Conservation (phyloP, 2,888 invertebrate species). For the Himalopsyche kuldschensis region DNA sequence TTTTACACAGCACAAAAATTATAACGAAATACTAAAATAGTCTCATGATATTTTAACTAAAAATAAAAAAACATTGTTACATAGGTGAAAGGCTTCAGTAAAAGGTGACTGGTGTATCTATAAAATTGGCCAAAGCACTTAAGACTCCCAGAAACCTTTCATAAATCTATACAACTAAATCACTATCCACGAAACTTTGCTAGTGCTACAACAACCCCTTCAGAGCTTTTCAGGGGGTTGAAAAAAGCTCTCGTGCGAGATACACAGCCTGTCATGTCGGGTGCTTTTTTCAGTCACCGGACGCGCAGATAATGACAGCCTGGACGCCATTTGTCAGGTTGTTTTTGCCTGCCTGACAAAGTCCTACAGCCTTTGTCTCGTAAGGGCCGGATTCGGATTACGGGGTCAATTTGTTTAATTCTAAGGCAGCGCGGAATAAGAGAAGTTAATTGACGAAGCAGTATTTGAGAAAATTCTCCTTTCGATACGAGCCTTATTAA, state of each 20-base stretch:
- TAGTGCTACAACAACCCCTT: background rate
- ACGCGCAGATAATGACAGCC: background rate
- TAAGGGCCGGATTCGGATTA: background rate
- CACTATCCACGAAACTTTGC: too few species aligned
- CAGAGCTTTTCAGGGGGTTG: background rate
- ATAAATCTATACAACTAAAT: too few species aligned
- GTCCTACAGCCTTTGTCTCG: background rate
- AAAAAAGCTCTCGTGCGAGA: background rate
- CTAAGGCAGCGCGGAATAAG: background rate
- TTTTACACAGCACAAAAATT: too few species aligned
- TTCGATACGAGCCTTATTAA: background rate
- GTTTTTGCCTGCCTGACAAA: background rate
- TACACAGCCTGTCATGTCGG: background rate
- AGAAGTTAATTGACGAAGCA: background rate
- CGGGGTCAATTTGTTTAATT: background rate
- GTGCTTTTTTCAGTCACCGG: background rate
- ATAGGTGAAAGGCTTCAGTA: too few species aligned
- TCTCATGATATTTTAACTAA: too few species aligned
- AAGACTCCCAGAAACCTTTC: too few species aligned
- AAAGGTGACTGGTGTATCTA: too few species aligned
- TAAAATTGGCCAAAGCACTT: too few species aligned
- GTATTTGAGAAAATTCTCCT: background rate
- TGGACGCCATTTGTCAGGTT: background rate
- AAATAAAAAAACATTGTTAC: too few species aligned
- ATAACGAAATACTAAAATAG: too few species aligned